A percentile compares a stretch with the other conserved stretches of the same genome.
Evolutionary conservation across 1,140 invertebrate genomes (phyloP).

Genomic region (Heliconius himera): DNA sequence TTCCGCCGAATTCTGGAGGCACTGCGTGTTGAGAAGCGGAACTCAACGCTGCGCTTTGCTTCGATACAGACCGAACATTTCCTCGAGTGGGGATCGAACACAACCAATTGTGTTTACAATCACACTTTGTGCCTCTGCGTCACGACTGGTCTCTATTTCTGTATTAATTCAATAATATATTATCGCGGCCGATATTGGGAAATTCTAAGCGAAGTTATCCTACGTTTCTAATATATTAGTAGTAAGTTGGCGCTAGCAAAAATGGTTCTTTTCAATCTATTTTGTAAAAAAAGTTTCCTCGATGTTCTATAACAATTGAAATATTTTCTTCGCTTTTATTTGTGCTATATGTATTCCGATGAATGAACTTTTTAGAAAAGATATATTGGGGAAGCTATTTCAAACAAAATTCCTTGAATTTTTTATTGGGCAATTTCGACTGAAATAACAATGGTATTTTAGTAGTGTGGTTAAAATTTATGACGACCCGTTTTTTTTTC

Average conservation of each 20-base stretch:
- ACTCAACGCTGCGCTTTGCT: no score
- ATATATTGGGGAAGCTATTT: background rate
- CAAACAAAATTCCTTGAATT: background rate
- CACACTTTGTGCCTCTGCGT: no score
- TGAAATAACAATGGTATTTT: no score
- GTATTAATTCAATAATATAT: background rate
- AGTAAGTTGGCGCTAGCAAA: slow-evolving; percentile 24
- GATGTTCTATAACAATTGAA: slow-evolving; percentile 7
- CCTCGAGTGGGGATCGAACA: no score
- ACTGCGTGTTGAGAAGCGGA: no score
- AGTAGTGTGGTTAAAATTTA: no score
- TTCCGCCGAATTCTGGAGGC: no score
- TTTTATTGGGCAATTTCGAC: no score
- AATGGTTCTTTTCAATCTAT: background rate
- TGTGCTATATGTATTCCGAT: slow-evolving; percentile 11
- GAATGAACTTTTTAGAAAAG: background rate
- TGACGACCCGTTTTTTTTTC: no score
- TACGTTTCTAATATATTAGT: slow-evolving; percentile 40
- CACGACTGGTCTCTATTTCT: no score
- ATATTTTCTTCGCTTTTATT: slow-evolving; percentile 4
- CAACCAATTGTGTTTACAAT: no score
- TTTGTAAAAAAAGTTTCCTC: slow-evolving; percentile 5
- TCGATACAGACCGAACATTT: no score
- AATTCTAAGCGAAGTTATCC: slow-evolving; percentile 49
- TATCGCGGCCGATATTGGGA: slow-evolving; percentile 46